Evolutionary conservation across 2,113 vertebrate genomes (phyloP).

Genomic region (Plestiodon gilberti): DNA sequence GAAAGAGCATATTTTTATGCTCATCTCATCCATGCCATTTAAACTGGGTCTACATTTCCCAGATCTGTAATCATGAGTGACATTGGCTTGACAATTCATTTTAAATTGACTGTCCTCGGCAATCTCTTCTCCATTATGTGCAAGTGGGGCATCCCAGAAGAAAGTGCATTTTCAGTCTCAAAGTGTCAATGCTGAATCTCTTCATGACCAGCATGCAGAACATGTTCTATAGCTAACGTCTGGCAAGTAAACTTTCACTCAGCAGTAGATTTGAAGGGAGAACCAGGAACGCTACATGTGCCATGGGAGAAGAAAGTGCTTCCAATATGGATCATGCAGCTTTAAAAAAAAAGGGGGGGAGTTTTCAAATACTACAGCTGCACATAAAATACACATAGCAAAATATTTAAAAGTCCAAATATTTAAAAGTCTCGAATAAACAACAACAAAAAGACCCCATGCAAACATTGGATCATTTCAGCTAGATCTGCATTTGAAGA

Average conservation of each 20-base stretch:
- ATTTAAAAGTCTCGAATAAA: no score
- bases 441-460: background rate
- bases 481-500: constrained; percentile 16
- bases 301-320: background rate
- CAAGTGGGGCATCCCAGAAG: background rate
- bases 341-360: background rate
- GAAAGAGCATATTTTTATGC: background rate
- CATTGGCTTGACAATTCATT: background rate
- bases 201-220: background rate
- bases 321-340: background rate
- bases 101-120: background rate
- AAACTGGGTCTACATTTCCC: no score
- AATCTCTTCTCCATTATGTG: background rate
- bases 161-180: background rate
- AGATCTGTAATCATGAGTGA: background rate
- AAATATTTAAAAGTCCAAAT: background rate
- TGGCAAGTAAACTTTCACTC: background rate
- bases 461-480: background rate
- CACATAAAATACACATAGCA: background rate
- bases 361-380: background rate
- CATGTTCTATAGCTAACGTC: background rate
- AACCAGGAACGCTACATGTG: background rate
- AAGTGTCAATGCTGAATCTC: background rate
- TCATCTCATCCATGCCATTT: no score
- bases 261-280: background rate